Conservation (phyloP, 2,113 vertebrate species). For the Caranx ignobilis region DNA sequence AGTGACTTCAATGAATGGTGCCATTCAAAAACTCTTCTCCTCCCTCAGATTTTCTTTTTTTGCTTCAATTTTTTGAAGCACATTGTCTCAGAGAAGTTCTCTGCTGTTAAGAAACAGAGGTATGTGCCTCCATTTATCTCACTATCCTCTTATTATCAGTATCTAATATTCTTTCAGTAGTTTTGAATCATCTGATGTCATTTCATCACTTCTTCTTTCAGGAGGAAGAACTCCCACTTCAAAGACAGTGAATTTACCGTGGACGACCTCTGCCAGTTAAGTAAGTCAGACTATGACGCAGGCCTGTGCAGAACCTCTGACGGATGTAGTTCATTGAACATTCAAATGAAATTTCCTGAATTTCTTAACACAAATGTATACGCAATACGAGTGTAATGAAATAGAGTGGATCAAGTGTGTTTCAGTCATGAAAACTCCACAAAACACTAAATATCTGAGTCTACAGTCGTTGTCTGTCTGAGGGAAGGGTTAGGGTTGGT, state of each 20-base stretch:
- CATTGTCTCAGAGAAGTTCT: slow-evolving; percentile 98
- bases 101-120: slow-evolving; percentile 91
- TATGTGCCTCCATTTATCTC: slow-evolving; percentile 64
- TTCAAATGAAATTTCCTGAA: background rate
- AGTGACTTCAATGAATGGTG: background rate
- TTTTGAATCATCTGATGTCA: slow-evolving; percentile 4
- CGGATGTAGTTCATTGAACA: background rate
- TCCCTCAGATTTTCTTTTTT: slow-evolving; percentile 97
- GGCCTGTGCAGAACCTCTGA: background rate
- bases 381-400: background rate
- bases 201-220: slow-evolving; percentile 61
- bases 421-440: too few relatives aligned
- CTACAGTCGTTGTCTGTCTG: too few relatives aligned
- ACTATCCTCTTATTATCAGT: background rate
- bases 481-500: too few relatives aligned
- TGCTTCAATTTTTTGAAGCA: slow-evolving; percentile 99
- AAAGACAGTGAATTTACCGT: slow-evolving; percentile 90
- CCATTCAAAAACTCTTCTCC: background rate
- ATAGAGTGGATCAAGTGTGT: background rate
- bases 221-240: slow-evolving; percentile 92
- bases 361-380: background rate
- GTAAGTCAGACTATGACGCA: slow-evolving; percentile 84
- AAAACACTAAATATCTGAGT: too few relatives aligned
- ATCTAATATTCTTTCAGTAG: background rate
- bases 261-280: slow-evolving; percentile 94